Evolutionary conservation across 1,140 invertebrate genomes (phyloP).

Genomic region (Procambarus clarkii): DNA sequence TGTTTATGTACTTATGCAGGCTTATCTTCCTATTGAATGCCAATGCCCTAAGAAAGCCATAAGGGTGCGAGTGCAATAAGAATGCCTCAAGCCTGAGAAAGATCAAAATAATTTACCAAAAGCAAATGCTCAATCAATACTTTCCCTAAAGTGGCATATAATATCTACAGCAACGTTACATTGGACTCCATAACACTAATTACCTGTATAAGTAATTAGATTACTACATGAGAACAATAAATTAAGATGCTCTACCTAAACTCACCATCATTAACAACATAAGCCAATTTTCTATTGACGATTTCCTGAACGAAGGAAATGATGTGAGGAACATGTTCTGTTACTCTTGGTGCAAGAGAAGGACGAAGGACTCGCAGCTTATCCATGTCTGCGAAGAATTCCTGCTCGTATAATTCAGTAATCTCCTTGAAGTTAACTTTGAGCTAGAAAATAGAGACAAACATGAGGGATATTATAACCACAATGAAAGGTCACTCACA

Average conservation of each 20-base stretch:
- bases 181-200: too few species aligned
- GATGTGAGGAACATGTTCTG: constrained; percentile 87
- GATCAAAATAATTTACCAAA: neutral
- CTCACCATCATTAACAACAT: constrained; percentile 81
- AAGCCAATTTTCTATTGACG: constrained; percentile 82
- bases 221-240: neutral
- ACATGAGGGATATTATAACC: neutral
- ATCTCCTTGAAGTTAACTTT: constrained; percentile 44
- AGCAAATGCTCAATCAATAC: too few species aligned
- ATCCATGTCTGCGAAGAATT: constrained; percentile 89
- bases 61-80: too few species aligned
- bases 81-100: neutral
- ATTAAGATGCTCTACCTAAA: constrained; percentile 12
- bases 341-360: constrained; percentile 79
- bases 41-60: too few species aligned
- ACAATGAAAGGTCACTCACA: too few species aligned
- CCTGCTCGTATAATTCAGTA: constrained; percentile 81
- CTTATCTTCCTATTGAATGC: too few species aligned
- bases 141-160: too few species aligned
- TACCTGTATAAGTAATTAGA: too few species aligned
- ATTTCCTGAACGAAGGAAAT: constrained; percentile 85
- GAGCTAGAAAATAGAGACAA: constrained; percentile 20
- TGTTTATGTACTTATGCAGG: too few species aligned
- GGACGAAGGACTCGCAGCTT: constrained; percentile 82
- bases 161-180: too few species aligned